Evolutionary conservation across 1,140 invertebrate species (phyloP).

Genomic region (Polypedilum pembai): DNA sequence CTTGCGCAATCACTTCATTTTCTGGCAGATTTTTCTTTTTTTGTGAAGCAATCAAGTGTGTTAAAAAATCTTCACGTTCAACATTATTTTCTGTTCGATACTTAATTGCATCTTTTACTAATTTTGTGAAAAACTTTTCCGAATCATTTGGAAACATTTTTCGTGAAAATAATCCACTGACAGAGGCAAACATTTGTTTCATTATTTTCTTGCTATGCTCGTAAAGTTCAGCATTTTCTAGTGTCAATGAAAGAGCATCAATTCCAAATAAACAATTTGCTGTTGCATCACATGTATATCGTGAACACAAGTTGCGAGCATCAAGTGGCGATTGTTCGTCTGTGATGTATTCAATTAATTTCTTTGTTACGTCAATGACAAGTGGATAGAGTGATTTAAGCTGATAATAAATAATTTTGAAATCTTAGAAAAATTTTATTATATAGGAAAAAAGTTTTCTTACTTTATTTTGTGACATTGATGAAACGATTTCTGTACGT

Average conservation of each 20-base stretch:
- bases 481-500: constrained; percentile 47
- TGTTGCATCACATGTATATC: constrained; percentile 47
- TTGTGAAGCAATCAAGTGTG: constrained; percentile 40
- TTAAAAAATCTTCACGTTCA: constrained; percentile 39
- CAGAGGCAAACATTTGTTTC: constrained; percentile 35
- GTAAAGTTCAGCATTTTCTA: constrained; percentile 35
- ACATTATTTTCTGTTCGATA: constrained; percentile 34
- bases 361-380: constrained; percentile 37
- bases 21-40: constrained; percentile 36
- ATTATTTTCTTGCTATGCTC: constrained; percentile 33
- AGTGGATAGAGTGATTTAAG: constrained; percentile 40
- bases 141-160: constrained; percentile 34
- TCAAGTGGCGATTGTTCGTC: constrained; percentile 30
- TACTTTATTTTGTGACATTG: constrained; percentile 41
- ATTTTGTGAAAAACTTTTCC: constrained; percentile 38
- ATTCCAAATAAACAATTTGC: constrained; percentile 46
- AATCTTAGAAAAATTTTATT: background rate
- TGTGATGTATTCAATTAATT: constrained; percentile 30
- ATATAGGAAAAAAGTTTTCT: constrained; percentile 30
- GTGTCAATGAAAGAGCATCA: constrained; percentile 39
- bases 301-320: constrained; percentile 37
- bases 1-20: constrained; percentile 32
- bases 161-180: constrained; percentile 32
- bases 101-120: constrained; percentile 37
- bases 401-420: constrained; percentile 30